Base-by-base conservation (phyloP, 2,888 invertebrate species). In the Pristionchus japonicus region DNA sequence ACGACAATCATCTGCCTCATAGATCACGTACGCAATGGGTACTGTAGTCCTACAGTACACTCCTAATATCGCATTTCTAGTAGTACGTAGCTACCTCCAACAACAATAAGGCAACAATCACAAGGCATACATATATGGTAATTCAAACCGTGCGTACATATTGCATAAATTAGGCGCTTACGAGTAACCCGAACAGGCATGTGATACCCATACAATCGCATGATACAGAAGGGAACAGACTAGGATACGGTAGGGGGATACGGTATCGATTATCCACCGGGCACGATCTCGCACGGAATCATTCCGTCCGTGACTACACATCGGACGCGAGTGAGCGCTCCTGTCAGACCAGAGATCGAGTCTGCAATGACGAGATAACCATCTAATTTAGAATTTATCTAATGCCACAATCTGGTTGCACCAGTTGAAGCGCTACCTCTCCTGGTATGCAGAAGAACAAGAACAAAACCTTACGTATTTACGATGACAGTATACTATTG, bases 221-320 rank as follows among this genome's bases (percentile, higher is more conserved):
- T 37, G 34, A 70, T 70, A 70, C 70, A 70, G 37, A 70, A 20
- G 31, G 37, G 31, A 23, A 37, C 11, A 31, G 64, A 27, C 7
- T n/a, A 13, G 31, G 31, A n/a, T 77, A 77, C 43, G 77, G 9
- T 82, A 82, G 40, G n/a, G 82, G 49, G 43, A 15, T 57, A 64
- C 64, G 61, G 61, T 84, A 61, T 37, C n/a, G n/a, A 20, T 86
- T 47, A 86, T 9, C 49, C 67, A 4, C 86, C 67, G 37, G 80
- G 57, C 52, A 87, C 83, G 27, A 64, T 31, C 23, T 67, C 49
- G 70, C 88, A 88, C 15, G 80, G 88, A 15, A 88, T 47, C 40
- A 13, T 88, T 3, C n/a, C 64, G 1, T 49, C 67, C 7, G 23
- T n/a, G 43, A 61, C 37, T 9, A 49, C 31, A n/a, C 88, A 88